These are phyloP conservation scores for Geotrypetes seraphini DNA, from an alignment of 2,797 vertebrate genomes.

Conservation along the genomic window DNA sequence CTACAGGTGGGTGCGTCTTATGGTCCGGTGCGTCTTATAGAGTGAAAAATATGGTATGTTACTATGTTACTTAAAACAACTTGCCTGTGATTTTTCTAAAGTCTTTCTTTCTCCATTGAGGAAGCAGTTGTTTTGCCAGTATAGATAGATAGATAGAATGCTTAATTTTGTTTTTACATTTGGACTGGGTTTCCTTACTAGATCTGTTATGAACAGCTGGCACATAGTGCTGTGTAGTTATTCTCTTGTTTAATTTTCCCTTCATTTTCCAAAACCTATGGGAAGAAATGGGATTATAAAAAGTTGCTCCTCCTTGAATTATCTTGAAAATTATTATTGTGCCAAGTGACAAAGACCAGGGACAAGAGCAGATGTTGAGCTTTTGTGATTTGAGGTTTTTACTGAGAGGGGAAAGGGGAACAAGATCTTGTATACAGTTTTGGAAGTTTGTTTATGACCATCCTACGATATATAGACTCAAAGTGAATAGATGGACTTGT, in stretches of 20 bases:
- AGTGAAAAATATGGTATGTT: no score
- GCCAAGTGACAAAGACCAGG: slow-evolving; percentile 16
- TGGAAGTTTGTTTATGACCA: slow-evolving; percentile 57
- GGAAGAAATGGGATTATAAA: slow-evolving; percentile 1
- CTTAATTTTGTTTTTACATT: no score
- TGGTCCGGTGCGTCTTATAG: no score
- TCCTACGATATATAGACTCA: slow-evolving; percentile 53
- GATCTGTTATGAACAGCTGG: slow-evolving; percentile 8
- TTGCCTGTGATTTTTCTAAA: no score
- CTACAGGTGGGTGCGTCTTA: no score
- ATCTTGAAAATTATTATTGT: slow-evolving; percentile 24
- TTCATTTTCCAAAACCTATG: no score
- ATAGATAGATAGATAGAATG: no score
- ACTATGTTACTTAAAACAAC: no score
- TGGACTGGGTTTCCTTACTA: slow-evolving; percentile 3
- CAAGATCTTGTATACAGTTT: slow-evolving; percentile 41
- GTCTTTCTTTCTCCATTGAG: no score
- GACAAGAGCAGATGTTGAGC: slow-evolving; percentile 33
- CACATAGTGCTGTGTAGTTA: background rate
- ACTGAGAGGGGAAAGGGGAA: slow-evolving; percentile 17
- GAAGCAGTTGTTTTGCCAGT: no score
- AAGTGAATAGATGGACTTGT: slow-evolving; percentile 55
- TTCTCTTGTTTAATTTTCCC: no score
- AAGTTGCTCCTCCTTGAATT: slow-evolving; percentile 13
- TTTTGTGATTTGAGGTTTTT: slow-evolving; percentile 23